Base-by-base conservation (phyloP, 2,888 invertebrate species). In the Hermaeophaga mercurialis region DNA sequence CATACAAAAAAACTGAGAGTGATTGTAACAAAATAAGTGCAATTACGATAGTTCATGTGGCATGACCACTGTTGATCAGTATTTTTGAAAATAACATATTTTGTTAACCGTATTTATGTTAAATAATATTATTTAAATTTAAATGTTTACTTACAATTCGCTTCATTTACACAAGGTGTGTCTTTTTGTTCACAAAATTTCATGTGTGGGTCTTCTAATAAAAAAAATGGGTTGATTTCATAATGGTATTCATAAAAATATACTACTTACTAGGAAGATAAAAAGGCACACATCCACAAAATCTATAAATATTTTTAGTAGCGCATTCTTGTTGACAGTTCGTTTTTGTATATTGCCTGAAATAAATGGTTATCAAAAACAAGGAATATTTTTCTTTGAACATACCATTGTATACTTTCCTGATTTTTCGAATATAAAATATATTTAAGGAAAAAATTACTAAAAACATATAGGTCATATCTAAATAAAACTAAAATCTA, bases 191-290 rank as follows among this genome's bases (percentile, higher is more conserved):
- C 44, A 17, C 61, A 61, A 41, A 44, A 58, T 26, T 36, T 48
- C 60, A 60, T 57, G 2, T 22, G 12, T 12, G 8, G 1, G 33
- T 57, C 49, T 45, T 48, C 60, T 60, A 24, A 22, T 57, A 60
- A 43, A 41, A 12, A 26, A 19, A 22, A 9, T 4, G 8, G 11
- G 5, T 8, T 24, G 9, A 12, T 11, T 12, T 17, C 9, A 24
- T 39, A 9, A 22, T 22, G 22, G 22, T 22, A 5, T 22, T 28
- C 4, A 47, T 17, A 34, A 19, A 33, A 19, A 47, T 11, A 47
- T 31, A 26, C n/a, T 52, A 62, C 82, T 82, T 79, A 88, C 88
- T 86, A 45, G 88, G 88, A 84, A 88, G 84, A 71, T 84, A 87
- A 71, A 85, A 85, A 55, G 85, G 84, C 3, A 87, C 85, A 70